Percentiles rank a stretch among this genome's conserved stretches.
phyloP scores from a whole-genome alignment of 2,797 vertebrate species.

The Falco rusticolus region DNA sequence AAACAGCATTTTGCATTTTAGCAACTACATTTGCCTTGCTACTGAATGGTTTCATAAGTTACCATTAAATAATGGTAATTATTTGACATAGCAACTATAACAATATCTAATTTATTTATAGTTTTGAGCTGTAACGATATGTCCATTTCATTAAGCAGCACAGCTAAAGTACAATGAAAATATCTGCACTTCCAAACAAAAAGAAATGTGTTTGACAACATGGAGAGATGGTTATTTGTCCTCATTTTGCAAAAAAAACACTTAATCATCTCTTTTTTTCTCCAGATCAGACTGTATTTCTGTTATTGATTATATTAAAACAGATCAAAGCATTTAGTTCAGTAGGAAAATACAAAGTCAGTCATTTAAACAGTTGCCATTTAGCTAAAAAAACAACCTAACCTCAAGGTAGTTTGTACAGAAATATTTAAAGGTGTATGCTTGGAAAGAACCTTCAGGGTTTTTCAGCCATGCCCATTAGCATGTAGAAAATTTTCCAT shows the following conservation, averaged over 20 bases:
- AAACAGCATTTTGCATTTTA: not conserved
- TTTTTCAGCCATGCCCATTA: not conserved
- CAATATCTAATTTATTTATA: constrained; percentile 45
- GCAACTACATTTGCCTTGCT: not conserved
- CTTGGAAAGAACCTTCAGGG: not conserved
- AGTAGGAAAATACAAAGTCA: not conserved
- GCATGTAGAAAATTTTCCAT: not conserved
- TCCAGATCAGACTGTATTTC: not conserved
- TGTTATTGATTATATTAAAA: constrained; percentile 14
- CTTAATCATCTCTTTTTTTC: not conserved
- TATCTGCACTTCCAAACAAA: not conserved
- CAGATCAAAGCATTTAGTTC: not conserved
- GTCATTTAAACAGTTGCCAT: not conserved
- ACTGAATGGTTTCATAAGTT: constrained; percentile 9
- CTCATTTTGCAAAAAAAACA: not conserved
- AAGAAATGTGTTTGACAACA: constrained; percentile 12
- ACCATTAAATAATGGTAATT: constrained; percentile 50
- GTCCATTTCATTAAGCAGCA: constrained; percentile 7
- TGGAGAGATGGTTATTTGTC: not conserved
- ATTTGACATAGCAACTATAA: constrained; percentile 65
- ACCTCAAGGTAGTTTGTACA: not conserved
- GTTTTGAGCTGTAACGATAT: not conserved
- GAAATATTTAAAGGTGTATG: not conserved
- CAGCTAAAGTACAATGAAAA: not conserved
- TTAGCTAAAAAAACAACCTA: not conserved